These are phyloP conservation scores for Cyphomyrmex costatus DNA, from an alignment of 1,140 invertebrate genomes.

Conservation along the genomic window DNA sequence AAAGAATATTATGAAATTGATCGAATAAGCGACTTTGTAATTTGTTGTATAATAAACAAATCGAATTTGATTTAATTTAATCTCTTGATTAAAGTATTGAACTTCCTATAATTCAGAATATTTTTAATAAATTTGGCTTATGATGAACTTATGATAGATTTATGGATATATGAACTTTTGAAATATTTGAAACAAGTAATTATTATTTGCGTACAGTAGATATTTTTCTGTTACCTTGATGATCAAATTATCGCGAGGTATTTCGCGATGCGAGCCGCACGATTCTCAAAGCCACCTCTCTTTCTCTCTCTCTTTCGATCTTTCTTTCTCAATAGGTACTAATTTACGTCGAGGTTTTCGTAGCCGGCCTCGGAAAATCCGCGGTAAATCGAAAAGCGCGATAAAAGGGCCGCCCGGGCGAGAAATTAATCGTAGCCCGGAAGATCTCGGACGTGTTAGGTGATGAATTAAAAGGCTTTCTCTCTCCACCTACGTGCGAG, in stretches of 20 bases:
- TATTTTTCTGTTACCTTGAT: neutral
- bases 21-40: no score
- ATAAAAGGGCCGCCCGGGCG: constrained; percentile 44
- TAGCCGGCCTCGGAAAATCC: constrained; percentile 36
- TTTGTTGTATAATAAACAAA: no score
- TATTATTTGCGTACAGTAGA: no score
- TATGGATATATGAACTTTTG: no score
- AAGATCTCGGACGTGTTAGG: constrained; percentile 49
- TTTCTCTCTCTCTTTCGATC: neutral
- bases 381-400: constrained; percentile 63
- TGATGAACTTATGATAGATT: no score
- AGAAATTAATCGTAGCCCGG: constrained; percentile 75
- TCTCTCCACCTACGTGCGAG: neutral
- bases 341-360: constrained; percentile 41
- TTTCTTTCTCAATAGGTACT: constrained; percentile 24
- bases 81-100: no score
- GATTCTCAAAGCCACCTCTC: neutral
- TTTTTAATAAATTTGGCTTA: no score
- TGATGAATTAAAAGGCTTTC: constrained; percentile 43
- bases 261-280: neutral
- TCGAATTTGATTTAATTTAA: no score
- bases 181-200: no score
- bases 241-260: constrained; percentile 33
- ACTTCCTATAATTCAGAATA: no score
- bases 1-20: no score